Evolutionary conservation across 2,888 invertebrate genomes (phyloP).

Genomic region (Odontocerum albicorne): DNA sequence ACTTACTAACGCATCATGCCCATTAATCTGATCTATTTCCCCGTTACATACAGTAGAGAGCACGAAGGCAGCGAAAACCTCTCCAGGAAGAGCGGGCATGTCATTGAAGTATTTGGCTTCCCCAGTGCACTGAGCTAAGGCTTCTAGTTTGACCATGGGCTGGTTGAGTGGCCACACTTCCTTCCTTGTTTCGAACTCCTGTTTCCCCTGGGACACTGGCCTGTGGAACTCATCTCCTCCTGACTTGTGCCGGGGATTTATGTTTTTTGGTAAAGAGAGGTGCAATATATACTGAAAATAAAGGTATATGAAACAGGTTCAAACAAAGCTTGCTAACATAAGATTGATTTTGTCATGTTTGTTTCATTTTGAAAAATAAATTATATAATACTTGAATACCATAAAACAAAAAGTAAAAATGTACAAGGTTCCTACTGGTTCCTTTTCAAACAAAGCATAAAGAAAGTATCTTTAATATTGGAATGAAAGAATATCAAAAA

Average conservation of each 20-base stretch:
- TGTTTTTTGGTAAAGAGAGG: constrained; percentile 47
- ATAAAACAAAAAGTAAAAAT: too few species aligned
- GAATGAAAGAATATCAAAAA: too few species aligned
- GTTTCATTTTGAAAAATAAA: too few species aligned
- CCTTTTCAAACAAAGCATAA: too few species aligned
- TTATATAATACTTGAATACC: too few species aligned
- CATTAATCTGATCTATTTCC: constrained; percentile 59
- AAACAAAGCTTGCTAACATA: too few species aligned
- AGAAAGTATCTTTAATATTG: too few species aligned
- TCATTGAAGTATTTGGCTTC: constrained; percentile 70
- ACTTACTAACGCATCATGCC: constrained; percentile 50
- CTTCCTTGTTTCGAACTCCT: constrained; percentile 65
- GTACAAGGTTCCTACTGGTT: too few species aligned
- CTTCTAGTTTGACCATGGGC: constrained; percentile 68
- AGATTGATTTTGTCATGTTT: too few species aligned
- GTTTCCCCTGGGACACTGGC: constrained; percentile 62
- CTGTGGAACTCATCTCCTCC: constrained; percentile 59
- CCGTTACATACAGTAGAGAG: constrained; percentile 57
- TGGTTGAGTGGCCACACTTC: constrained; percentile 67
- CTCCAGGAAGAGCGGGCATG: constrained; percentile 54
- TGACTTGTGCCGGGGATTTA: constrained; percentile 51
- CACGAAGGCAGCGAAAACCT: constrained; percentile 70
- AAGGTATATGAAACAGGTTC: too few species aligned
- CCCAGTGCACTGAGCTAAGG: constrained; percentile 63
- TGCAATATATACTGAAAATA: constrained; percentile 57